These are phyloP conservation scores for Dinothrombium tinctorium DNA, from an alignment of 1,140 invertebrate genomes.

Conservation along the genomic window DNA sequence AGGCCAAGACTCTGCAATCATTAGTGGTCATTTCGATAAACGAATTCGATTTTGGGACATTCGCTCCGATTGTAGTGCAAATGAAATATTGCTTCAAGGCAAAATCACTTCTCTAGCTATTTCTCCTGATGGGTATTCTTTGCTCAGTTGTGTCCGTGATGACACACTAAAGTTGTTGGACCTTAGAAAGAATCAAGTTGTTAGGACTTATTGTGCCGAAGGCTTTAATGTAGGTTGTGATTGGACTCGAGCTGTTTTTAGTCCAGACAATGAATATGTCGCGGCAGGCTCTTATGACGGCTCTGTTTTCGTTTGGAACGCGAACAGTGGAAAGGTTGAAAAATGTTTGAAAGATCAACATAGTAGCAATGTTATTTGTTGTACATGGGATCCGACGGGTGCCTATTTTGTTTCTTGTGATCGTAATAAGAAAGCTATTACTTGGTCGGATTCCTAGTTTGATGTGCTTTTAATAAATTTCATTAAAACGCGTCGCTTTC, in stretches of 20 bases:
- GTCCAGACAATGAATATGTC: slow-evolving; percentile 62
- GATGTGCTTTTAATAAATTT: neutral
- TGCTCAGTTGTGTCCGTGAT: slow-evolving; percentile 74
- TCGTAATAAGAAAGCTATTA: slow-evolving; percentile 48
- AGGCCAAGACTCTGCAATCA: slow-evolving; percentile 64
- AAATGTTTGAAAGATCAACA: slow-evolving; percentile 62
- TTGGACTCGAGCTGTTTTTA: slow-evolving; percentile 73
- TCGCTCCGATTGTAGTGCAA: slow-evolving; percentile 31
- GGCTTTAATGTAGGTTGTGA: slow-evolving; percentile 85
- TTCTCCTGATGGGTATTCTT: slow-evolving; percentile 63
- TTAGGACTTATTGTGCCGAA: slow-evolving; percentile 68
- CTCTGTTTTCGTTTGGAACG: slow-evolving; percentile 72
- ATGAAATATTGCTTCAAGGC: slow-evolving; percentile 65
- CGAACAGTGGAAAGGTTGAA: slow-evolving; percentile 47
- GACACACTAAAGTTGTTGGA: slow-evolving; percentile 83
- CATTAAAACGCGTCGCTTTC: neutral
- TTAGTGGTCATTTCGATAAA: slow-evolving; percentile 94
- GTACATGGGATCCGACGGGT: slow-evolving; percentile 70
- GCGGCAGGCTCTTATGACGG: slow-evolving; percentile 74
- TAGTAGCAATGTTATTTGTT: slow-evolving; percentile 62
- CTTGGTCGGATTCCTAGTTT: slow-evolving; percentile 33
- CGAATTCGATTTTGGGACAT: slow-evolving; percentile 89
- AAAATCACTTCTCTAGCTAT: slow-evolving; percentile 86
- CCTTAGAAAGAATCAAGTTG: slow-evolving; percentile 71
- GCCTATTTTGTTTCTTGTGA: slow-evolving; percentile 65